Evolutionary conservation across 2,888 invertebrate genomes (phyloP), one percentile per base, ranked within the genome.

Genomic region (Deroplatys truncata): DNA sequence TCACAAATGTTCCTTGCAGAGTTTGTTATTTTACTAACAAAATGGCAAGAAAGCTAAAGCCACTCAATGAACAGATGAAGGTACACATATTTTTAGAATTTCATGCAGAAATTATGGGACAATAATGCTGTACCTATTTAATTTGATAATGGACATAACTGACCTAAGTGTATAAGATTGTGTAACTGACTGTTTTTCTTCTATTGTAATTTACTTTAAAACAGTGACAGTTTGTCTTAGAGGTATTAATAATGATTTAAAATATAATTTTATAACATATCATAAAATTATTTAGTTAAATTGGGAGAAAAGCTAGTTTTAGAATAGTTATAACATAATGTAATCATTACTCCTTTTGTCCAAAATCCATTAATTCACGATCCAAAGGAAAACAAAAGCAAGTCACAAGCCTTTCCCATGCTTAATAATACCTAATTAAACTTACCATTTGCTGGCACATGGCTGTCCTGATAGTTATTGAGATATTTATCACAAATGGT

Each of bases 401-500:
- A 72, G 25, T 72, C 7, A 25, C 16, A 72, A 72, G 20, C 7
- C 56, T 72, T 25, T 72, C 56, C 56, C 56, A 72, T 25, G 25
- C 84, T 25, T 85, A n/a, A 15, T 35, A n/a, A 16, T 29, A 2
- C 84, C 16, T 15, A 85, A 31, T 20, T n/a, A 25, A 85, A 91
- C 90, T 89, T 91, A 92, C 92, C 92, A 89, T 92, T 92, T 89
- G 91, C 91, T 87, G 92, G 92, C 84, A 92, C 90, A 90, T 92
- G 92, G 89, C 91, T 92, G 87, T 92, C 92, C 56, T 92, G 92
- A 91, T 92, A 92, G 91, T 92, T 92, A 91, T 92, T 92, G 88
- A 92, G 91, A 90, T 92, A 92, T 92, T 92, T 92, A 92, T 92
- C 92, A 92, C 92, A 92, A 90, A 91, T 89, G 82, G 89, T 89